phyloP scores from a whole-genome alignment of 2,888 invertebrate genomes.

The Therioaphis trifolii region DNA sequence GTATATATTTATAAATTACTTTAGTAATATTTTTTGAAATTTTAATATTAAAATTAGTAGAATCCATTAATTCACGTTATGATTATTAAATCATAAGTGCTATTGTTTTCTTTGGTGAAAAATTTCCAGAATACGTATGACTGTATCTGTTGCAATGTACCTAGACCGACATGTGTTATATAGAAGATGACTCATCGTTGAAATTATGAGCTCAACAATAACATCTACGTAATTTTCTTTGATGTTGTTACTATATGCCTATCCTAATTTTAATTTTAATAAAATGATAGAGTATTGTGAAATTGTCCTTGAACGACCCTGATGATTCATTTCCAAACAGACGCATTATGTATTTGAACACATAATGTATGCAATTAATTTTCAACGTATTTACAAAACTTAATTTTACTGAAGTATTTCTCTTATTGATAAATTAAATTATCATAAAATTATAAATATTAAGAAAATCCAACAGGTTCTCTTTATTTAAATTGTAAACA shows the following conservation, averaged over 20 bases:
- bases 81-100: no score
- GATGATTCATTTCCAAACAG: no score
- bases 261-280: slow-evolving; percentile 41
- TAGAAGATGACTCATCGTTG: slow-evolving; percentile 18
- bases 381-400: no score
- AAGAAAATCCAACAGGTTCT: no score
- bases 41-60: no score
- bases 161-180: not conserved
- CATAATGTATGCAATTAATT: not conserved
- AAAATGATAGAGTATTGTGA: not conserved
- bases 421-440: no score
- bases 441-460: no score
- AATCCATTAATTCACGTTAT: no score
- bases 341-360: not conserved
- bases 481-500: not conserved
- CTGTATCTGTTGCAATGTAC: not conserved
- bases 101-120: not conserved
- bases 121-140: not conserved
- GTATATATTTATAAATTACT: no score
- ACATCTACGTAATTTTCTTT: slow-evolving; percentile 14
- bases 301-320: slow-evolving; percentile 43
- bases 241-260: not conserved
- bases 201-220: slow-evolving; percentile 22
- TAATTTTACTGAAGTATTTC: no score
- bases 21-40: no score